Base-by-base conservation (phyloP, 2,113 vertebrate genomes). In the Boleophthalmus pectinirostris region DNA sequence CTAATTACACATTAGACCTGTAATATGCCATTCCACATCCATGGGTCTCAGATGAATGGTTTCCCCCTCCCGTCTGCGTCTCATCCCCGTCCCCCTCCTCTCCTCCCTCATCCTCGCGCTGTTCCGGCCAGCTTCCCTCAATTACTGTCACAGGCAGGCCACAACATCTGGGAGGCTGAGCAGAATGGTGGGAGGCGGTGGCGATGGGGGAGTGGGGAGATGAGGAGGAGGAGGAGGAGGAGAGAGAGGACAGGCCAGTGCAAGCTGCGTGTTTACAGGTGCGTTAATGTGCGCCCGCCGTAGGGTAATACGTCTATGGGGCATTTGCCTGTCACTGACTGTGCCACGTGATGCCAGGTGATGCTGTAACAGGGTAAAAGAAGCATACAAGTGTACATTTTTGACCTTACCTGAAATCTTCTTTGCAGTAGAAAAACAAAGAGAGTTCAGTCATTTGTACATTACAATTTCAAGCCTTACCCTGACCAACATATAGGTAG, bases 1-100 rank as follows among this genome's bases (percentile, higher is more conserved):
- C 90, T 93, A 93, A 93, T 92, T 93, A 93, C 89, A 92, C 90
- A 93, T 93, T 92, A 93, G 90, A 88, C 85, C 86, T 89, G 90
- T 93, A 93, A 93, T 92, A 92, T 91, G 87, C 90, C 90, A 90
- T 93, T 93, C 90, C 89, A 88, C 90, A 91, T 88, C 90, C 92
- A 85, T 87, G 85, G 90, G 90, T 91, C 85, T 90, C 88, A 90
- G 90, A 91, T 92, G 88, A 92, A 92, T 91, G 91, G 81, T 84
- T 84, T 80, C 86, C 84, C 81, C 85, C 90, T 63, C 75, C 80
- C 68, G 68, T 84, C 76, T 75, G 79, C 80, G 72, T 75, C 80
- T 84, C 83, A 81, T 87, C 83, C 82, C 79, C 80, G 81, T 84
- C 82, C 79, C 80, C 80, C 85, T 43, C 73, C 68, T 79, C 69